Conservation (phyloP, 2,797 vertebrate species). For the Vespertilio murinus region DNA sequence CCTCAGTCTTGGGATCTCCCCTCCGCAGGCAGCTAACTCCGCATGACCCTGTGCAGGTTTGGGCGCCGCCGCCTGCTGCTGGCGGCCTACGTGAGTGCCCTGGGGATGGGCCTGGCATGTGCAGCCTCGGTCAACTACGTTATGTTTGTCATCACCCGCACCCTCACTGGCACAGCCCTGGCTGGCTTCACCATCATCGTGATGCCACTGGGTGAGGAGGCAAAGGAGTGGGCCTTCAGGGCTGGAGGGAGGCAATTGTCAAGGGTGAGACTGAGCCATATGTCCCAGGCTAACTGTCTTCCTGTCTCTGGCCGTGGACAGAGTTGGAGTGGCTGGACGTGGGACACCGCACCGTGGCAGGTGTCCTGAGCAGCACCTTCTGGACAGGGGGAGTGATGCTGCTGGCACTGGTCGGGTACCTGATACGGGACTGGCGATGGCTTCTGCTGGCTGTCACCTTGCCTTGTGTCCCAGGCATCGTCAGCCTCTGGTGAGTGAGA, state of each 20-base stretch:
- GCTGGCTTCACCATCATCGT: slow-evolving; percentile 89
- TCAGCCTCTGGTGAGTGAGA: slow-evolving; percentile 87
- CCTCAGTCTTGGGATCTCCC: not conserved
- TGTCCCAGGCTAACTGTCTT: slow-evolving; percentile 10
- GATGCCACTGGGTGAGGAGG: slow-evolving; percentile 84
- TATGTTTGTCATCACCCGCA: slow-evolving; percentile 88
- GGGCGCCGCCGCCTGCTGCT: slow-evolving; percentile 88
- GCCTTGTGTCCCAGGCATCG: slow-evolving; percentile 86
- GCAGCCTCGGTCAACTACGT: slow-evolving; percentile 87
- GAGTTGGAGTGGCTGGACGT: slow-evolving; percentile 91
- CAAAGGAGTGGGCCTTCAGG: not conserved
- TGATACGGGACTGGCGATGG: slow-evolving; percentile 90
- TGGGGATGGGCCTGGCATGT: slow-evolving; percentile 81
- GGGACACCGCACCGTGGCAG: slow-evolving; percentile 86
- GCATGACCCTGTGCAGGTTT: slow-evolving; percentile 83
- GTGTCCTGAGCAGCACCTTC: slow-evolving; percentile 86
- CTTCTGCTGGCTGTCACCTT: slow-evolving; percentile 86
- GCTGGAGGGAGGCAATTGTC: not conserved
- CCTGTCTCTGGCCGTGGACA: slow-evolving; percentile 64
- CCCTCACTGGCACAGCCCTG: slow-evolving; percentile 86
- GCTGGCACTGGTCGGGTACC: slow-evolving; percentile 87
- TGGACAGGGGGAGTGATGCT: slow-evolving; percentile 90
- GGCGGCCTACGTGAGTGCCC: slow-evolving; percentile 81
- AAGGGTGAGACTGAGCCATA: not conserved
- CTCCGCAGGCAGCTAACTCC: not conserved